phyloP scores from a whole-genome alignment of 1,140 invertebrate species.

The Drepana arcuata region DNA sequence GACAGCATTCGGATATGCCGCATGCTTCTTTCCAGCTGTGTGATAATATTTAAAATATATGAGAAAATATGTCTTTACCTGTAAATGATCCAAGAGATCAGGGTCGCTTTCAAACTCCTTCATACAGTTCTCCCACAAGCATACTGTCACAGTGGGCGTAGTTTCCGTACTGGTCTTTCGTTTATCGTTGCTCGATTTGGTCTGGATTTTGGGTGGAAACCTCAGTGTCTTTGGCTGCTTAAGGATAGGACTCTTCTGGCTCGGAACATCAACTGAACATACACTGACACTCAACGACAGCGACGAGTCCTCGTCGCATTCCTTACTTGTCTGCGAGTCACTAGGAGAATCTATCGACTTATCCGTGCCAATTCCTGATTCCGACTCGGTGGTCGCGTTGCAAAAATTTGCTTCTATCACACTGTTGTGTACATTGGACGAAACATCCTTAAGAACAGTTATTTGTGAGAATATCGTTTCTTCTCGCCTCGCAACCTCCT shows the following conservation, averaged over 20 bases:
- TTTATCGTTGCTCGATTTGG: constrained; percentile 35
- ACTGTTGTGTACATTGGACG: constrained; percentile 56
- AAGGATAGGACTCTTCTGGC: constrained; percentile 77
- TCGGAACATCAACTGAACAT: constrained; percentile 47
- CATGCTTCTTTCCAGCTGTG: no score
- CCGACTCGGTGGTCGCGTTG: constrained; percentile 54
- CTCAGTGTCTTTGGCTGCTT: constrained; percentile 84
- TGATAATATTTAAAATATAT: no score
- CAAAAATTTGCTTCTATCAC: constrained; percentile 62
- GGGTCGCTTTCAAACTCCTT: constrained; percentile 82
- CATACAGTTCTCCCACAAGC: constrained; percentile 90
- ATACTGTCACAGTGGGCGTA: constrained; percentile 67
- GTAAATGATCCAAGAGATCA: constrained; percentile 90
- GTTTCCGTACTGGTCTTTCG: constrained; percentile 47
- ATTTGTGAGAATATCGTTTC: constrained; percentile 63
- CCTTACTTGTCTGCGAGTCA: constrained; percentile 64
- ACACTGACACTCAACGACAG: constrained; percentile 62
- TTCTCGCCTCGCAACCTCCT: constrained; percentile 52
- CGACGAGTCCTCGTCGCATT: constrained; percentile 65
- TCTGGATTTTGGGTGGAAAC: constrained; percentile 75
- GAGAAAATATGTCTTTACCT: constrained; percentile 70
- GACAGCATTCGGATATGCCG: no score
- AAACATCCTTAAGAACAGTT: constrained; percentile 60
- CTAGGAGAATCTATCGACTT: constrained; percentile 66
- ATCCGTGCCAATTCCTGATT: constrained; percentile 62